phyloP scores from a whole-genome alignment of 2,113 vertebrate species.

The Falcunculus frontatus region DNA sequence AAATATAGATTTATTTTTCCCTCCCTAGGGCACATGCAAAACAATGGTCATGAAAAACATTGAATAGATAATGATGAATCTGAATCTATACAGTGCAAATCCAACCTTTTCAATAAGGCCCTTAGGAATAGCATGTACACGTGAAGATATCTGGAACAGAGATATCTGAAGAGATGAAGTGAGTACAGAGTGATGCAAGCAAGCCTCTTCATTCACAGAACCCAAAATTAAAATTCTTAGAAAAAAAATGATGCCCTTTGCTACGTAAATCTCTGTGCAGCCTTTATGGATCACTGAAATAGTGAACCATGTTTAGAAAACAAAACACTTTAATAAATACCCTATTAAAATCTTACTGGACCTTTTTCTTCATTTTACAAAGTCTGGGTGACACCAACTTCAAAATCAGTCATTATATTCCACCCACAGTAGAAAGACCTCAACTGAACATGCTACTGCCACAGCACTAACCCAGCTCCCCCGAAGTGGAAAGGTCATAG shows the following conservation, averaged over 20 bases:
- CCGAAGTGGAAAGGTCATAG: not conserved
- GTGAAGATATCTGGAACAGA: not conserved
- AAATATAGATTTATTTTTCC: no score
- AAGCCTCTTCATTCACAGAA: not conserved
- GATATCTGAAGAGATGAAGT: not conserved
- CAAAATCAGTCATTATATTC: not conserved
- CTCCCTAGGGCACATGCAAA: not conserved
- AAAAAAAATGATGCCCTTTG: not conserved
- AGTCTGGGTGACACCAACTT: not conserved
- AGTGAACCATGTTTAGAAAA: not conserved
- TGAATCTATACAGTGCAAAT: not conserved
- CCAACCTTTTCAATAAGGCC: not conserved
- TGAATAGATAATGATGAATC: not conserved
- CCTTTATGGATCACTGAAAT: not conserved
- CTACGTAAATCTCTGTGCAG: not conserved
- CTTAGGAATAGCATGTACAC: not conserved
- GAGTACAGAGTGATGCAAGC: not conserved
- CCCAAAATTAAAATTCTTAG: not conserved
- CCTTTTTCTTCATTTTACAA: not conserved
- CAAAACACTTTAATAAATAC: not conserved
- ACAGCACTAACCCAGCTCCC: not conserved
- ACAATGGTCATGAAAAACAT: not conserved
- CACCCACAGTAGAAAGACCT: not conserved
- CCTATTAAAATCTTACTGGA: not conserved
- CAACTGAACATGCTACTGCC: not conserved